Conservation (phyloP, 2,888 invertebrate genomes). For the Melinaea menophilus region DNA sequence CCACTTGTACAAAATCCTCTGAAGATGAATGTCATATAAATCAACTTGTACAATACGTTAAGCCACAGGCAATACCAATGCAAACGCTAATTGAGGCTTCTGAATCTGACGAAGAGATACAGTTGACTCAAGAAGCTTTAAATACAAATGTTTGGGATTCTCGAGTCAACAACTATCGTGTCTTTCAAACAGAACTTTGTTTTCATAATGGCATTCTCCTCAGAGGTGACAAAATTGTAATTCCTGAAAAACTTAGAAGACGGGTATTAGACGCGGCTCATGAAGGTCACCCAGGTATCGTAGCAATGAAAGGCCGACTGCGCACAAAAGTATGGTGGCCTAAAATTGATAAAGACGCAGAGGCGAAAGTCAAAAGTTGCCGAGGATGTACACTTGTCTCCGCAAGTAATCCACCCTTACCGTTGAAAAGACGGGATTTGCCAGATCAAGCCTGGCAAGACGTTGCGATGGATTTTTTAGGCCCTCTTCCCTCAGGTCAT, state of each 20-base stretch:
- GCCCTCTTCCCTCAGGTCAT: constrained; percentile 20
- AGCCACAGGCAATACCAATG: no score
- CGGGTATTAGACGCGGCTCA: neutral
- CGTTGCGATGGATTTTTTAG: constrained; percentile 37
- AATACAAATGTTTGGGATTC: no score
- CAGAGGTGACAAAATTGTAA: neutral
- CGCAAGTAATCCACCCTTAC: neutral
- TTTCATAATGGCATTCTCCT: neutral
- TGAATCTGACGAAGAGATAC: no score
- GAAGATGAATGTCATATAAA: no score
- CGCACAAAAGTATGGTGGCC: neutral
- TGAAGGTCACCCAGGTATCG: neutral
- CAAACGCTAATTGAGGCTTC: no score
- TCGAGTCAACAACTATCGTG: no score
- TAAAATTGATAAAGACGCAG: neutral
- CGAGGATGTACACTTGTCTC: neutral
- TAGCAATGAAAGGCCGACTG: neutral
- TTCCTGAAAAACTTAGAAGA: neutral
- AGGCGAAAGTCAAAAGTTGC: neutral
- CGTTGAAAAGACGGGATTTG: constrained; percentile 16
- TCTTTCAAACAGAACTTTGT: neutral
- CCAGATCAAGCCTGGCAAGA: constrained; percentile 28
- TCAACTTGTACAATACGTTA: no score
- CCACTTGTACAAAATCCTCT: neutral
- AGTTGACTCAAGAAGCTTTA: no score